These are phyloP conservation scores for Drosophila melanocephala DNA, from an alignment of 2,888 invertebrate species.

Conservation along the genomic window DNA sequence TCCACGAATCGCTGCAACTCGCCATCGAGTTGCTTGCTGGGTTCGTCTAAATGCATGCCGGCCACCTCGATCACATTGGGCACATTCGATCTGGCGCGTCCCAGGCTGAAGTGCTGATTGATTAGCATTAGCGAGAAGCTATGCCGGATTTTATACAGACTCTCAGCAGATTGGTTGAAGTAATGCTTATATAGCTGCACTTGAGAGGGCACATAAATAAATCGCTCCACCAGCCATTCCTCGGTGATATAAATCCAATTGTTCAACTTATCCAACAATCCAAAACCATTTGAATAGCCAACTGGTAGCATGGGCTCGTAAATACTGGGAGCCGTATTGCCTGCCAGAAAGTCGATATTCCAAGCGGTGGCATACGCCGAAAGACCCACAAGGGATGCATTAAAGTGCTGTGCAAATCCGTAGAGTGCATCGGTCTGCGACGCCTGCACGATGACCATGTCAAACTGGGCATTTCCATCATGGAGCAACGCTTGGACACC, in stretches of 20 bases:
- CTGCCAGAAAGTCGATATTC: constrained; percentile 62
- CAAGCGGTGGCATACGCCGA: constrained; percentile 58
- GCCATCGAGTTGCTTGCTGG: constrained; percentile 25
- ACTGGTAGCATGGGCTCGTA: constrained; percentile 57
- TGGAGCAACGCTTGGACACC: constrained; percentile 45
- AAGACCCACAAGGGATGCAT: constrained; percentile 74
- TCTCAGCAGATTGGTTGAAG: constrained; percentile 39
- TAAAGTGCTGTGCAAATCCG: constrained; percentile 73
- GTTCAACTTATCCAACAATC: constrained; percentile 24
- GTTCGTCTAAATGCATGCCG: constrained; percentile 71
- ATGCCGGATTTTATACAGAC: constrained; percentile 55
- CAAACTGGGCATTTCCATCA: constrained; percentile 41
- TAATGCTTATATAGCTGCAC: constrained; percentile 45
- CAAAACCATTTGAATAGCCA: constrained; percentile 29
- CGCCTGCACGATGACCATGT: constrained; percentile 56
- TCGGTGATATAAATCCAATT: constrained; percentile 64
- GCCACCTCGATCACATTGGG: constrained; percentile 80
- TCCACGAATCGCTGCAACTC: constrained; percentile 71
- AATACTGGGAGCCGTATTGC: constrained; percentile 64
- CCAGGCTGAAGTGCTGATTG: constrained; percentile 81
- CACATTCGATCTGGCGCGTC: constrained; percentile 73
- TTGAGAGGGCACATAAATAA: constrained; percentile 57
- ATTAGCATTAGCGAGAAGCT: constrained; percentile 79
- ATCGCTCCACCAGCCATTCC: constrained; percentile 49
- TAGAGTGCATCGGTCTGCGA: constrained; percentile 78